Evolutionary conservation across 2,797 vertebrate species (phyloP).

Genomic region (Gephyroberyx darwinii): DNA sequence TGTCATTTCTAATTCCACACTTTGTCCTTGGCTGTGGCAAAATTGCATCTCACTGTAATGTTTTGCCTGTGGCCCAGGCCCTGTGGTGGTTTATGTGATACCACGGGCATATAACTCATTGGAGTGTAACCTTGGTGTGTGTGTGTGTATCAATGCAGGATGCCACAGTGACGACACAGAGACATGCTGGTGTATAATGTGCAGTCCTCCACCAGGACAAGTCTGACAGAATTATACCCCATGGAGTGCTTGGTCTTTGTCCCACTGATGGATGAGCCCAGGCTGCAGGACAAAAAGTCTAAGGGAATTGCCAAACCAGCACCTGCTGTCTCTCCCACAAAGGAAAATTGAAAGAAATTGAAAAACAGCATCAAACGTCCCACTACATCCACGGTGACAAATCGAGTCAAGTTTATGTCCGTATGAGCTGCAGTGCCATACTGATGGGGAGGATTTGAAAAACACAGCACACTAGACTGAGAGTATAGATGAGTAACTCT

Average conservation of each 20-base stretch:
- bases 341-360: constrained; percentile 18
- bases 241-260: constrained; percentile 50
- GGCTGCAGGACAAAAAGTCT: constrained; percentile 37
- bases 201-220: constrained; percentile 43
- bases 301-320: constrained; percentile 28
- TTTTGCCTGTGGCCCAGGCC: constrained; percentile 10
- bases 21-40: constrained; percentile 37
- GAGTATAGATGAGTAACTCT: constrained; percentile 1
- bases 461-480: constrained; percentile 15
- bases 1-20: not conserved
- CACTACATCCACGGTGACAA: constrained; percentile 12
- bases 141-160: constrained; percentile 17
- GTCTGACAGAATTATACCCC: constrained; percentile 59
- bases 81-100: constrained; percentile 27
- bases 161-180: constrained; percentile 41
- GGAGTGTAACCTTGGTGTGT: constrained; percentile 45
- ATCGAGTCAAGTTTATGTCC: constrained; percentile 19
- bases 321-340: constrained; percentile 9
- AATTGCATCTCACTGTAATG: constrained; percentile 26
- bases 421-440: constrained; percentile 6
- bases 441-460: constrained; percentile 27
- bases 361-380: constrained; percentile 17
- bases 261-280: constrained; percentile 54
- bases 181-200: constrained; percentile 44
- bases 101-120: constrained; percentile 37